Base-by-base conservation (phyloP, 2,888 invertebrate species). In the Mystacides longicornis region DNA sequence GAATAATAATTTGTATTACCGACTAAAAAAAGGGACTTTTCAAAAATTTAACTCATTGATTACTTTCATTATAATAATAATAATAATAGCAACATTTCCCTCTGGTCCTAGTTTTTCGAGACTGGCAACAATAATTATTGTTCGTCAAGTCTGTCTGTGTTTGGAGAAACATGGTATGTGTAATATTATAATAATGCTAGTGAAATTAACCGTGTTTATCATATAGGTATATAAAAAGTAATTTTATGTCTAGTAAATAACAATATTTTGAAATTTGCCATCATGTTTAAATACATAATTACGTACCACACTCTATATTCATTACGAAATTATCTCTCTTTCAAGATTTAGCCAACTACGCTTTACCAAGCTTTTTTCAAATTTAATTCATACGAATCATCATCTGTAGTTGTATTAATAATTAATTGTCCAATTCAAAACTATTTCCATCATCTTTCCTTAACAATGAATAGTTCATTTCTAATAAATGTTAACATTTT, bases 91-190 rank as follows among this genome's bases (percentile, higher is more conserved):
- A n/a, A n/a, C 5, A 16, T 37, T 37, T 37, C 37, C 16, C 37
- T 14, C 37, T 37, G 37, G 37, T 37, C 37, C 37, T 37, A 37
- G 37, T 37, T 37, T 37, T 37, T 37, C n/a, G n/a, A 37, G n/a
- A 14, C 5, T 14, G 37, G 37, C 37, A 37, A 37, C 37, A n/a
- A n/a, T 37, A 37, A 37, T n/a, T n/a, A n/a, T n/a, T n/a, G n/a
- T n/a, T n/a, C n/a, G n/a, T n/a, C n/a, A n/a, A n/a, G n/a, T n/a
- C n/a, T n/a, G 37, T 37, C 37, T 16, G 16, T 14, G 16, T 37
- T 37, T 37, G 14, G 37, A 37, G 37, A 37, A 37, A 37, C 37
- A 7, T 14, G 16, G 11, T 27, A n/a, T 37, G 14, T 14, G 4
- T 4, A 3, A 37, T 37, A 37, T 37, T 16, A 37, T 37, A 7